Percentiles rank a stretch among this genome's conserved stretches.
Evolutionary conservation across 1,140 invertebrate genomes (phyloP).

Genomic region (Eriosoma lanigerum): DNA sequence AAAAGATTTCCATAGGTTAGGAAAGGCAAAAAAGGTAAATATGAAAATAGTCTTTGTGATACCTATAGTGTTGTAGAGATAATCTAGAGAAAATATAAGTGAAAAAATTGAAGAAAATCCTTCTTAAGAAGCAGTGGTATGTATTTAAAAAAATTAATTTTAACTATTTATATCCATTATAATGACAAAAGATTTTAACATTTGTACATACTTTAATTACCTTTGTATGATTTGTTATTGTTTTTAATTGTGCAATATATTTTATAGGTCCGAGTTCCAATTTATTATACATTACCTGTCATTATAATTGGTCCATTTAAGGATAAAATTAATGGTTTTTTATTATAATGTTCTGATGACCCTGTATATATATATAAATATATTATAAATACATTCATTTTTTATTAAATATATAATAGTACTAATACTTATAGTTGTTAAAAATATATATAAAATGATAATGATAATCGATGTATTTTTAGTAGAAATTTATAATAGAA

Average conservation of each 20-base stretch:
- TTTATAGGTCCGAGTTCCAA: constrained; percentile 72
- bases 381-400: too few relatives aligned
- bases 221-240: not conserved
- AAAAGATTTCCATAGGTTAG: constrained; percentile 95
- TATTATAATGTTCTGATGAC: too few relatives aligned
- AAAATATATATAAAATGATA: too few relatives aligned
- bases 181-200: not conserved
- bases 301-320: constrained; percentile 98
- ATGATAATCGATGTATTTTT: too few relatives aligned
- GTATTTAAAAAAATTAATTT: not conserved
- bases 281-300: constrained; percentile 87
- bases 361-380: too few relatives aligned
- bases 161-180: not conserved
- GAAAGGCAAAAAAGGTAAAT: constrained; percentile 96
- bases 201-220: too few relatives aligned
- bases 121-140: constrained; percentile 49
- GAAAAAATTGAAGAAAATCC: constrained; percentile 45
- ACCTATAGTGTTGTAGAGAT: constrained; percentile 36
- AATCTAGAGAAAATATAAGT: constrained; percentile 48
- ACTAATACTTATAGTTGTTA: too few relatives aligned
- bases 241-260: not conserved
- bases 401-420: too few relatives aligned
- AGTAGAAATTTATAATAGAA: too few relatives aligned
- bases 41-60: constrained; percentile 94
- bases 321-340: constrained; percentile 97